Percentiles rank a stretch among this genome's conserved stretches.
Conservation (phyloP, 2,797 vertebrate genomes). For the Craterocephalus amniculus region DNA sequence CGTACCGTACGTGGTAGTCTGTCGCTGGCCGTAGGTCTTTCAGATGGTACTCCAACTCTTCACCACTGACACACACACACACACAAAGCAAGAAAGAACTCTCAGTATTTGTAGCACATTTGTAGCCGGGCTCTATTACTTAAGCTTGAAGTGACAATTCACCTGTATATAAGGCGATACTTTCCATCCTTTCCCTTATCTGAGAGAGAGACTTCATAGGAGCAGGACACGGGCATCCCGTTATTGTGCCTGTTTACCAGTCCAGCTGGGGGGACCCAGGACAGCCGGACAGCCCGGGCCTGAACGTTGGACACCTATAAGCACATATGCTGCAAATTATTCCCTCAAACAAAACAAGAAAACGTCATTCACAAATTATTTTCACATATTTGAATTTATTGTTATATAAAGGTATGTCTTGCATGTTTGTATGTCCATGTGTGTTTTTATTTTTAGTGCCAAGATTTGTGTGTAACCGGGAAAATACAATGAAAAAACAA, state of each 20-base stretch:
- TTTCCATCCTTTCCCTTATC: slow-evolving; percentile 96
- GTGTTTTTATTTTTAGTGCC: not conserved
- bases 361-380: not conserved
- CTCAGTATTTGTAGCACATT: not conserved
- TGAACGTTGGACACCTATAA: slow-evolving; percentile 92
- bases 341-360: not conserved
- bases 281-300: slow-evolving; percentile 88
- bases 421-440: not conserved
- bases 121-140: not conserved
- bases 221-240: slow-evolving; percentile 89
- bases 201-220: slow-evolving; percentile 94
- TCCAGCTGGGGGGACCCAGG: slow-evolving; percentile 90
- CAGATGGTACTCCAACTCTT: slow-evolving; percentile 94
- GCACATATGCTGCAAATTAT: not conserved
- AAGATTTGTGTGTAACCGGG: not conserved
- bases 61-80: slow-evolving; percentile 84
- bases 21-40: slow-evolving; percentile 95
- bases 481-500: no score
- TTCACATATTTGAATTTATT: no score
- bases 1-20: slow-evolving; percentile 97
- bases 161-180: slow-evolving; percentile 96
- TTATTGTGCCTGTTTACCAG: slow-evolving; percentile 89
- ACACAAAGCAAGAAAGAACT: not conserved
- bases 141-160: not conserved
- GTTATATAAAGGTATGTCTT: no score